Percentiles rank a stretch among this genome's conserved stretches.
phyloP scores from a whole-genome alignment of 2,888 invertebrate genomes.

The Anodontia alba region DNA sequence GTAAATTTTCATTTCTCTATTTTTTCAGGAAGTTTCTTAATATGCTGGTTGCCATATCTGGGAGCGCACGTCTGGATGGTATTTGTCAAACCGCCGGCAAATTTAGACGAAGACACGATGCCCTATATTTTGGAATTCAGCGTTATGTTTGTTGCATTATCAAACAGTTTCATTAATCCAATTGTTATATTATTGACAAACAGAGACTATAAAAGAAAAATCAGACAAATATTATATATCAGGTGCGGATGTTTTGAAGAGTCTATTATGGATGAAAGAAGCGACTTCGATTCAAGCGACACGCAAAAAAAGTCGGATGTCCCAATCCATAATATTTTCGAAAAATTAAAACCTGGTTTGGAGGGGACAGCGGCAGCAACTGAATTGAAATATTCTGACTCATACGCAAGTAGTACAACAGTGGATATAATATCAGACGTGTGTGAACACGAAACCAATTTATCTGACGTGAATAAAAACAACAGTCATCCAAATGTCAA shows the following conservation, averaged over 20 bases:
- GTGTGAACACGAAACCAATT: neutral
- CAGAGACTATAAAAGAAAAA: constrained; percentile 63
- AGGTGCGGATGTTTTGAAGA: constrained; percentile 34
- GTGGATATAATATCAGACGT: neutral
- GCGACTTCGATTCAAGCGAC: constrained; percentile 42
- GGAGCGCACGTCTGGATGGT: constrained; percentile 58
- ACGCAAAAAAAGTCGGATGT: neutral
- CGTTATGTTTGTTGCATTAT: constrained; percentile 72
- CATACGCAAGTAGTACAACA: neutral
- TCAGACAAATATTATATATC: constrained; percentile 37
- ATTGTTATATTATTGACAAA: constrained; percentile 73
- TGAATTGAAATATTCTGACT: neutral
- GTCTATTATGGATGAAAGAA: constrained; percentile 34
- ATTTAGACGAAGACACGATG: constrained; percentile 47
- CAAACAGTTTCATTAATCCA: constrained; percentile 75
- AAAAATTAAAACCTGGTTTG: neutral
- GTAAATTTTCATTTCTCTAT: no score
- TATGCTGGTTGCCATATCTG: constrained; percentile 59
- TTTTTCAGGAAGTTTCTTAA: constrained; percentile 59
- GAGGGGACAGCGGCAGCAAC: neutral
- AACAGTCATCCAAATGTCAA: neutral
- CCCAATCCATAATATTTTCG: neutral
- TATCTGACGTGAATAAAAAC: neutral
- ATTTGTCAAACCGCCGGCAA: constrained; percentile 8
- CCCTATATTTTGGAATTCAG: constrained; percentile 74